These are phyloP conservation scores for Arenaria interpres DNA, from an alignment of 2,113 vertebrate species.

Conservation along the genomic window DNA sequence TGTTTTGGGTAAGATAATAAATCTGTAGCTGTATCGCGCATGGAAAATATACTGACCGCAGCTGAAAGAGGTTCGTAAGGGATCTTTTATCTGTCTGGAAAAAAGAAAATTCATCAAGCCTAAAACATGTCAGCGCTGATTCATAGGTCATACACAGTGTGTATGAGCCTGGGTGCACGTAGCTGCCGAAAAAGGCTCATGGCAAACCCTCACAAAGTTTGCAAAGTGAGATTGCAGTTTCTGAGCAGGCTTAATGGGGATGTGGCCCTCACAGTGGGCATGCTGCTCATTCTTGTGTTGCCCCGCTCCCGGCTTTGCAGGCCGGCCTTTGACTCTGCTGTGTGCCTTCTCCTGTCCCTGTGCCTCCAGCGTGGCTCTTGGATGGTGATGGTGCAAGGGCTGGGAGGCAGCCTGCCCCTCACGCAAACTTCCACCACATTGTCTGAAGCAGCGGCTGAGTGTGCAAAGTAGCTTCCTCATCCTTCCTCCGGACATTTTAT, in stretches of 20 bases:
- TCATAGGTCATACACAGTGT: not conserved
- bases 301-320: not conserved
- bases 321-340: not conserved
- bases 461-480: not conserved
- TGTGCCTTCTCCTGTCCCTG: not conserved
- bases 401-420: not conserved
- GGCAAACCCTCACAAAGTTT: not conserved
- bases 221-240: not conserved
- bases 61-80: not conserved
- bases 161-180: rapidly evolving
- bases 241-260: not conserved
- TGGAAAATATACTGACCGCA: not conserved
- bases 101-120: not conserved
- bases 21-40: not conserved
- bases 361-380: rapidly evolving
- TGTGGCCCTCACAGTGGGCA: not conserved
- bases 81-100: not conserved
- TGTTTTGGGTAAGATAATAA: not conserved
- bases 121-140: not conserved
- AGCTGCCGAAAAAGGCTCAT: not conserved
- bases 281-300: rapidly evolving
- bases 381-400: not conserved
- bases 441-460: not conserved
- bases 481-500: not conserved
- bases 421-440: not conserved